Base-by-base conservation (phyloP, 1,140 invertebrate species). In the Ceratitis capitata region DNA sequence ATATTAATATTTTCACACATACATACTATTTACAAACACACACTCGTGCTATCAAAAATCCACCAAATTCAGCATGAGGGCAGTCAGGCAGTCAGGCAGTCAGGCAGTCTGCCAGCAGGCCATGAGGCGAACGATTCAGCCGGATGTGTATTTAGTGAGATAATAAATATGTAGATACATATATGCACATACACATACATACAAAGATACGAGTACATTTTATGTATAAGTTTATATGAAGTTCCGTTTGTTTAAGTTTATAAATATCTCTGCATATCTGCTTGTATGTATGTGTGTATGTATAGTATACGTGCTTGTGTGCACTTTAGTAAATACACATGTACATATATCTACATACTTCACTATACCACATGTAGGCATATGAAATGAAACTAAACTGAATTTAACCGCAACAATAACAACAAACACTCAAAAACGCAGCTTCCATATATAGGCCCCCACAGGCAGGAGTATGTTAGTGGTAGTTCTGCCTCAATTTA, bases 101-200 rank as follows among this genome's bases (percentile, higher is more conserved):
- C 61, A 39, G 61, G 32, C 61, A 69, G 61, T 69, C 61, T 69
- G 32, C 61, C 32, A 39, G 61, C 58, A 26, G 14, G 58, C 29
- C 23, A 61, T 7, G 10, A 29, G n/a, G 29, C 61, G 29, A 16
- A 19, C 61, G 32, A 69, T 19, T 32, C 16, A 69, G 32, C 61
- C 61, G 61, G 61, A 69, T 69, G 61, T 69, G 32, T 69, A 35
- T 32, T 69, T 69, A 69, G 61, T 39, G 14, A 69, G 61, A 69
- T 69, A 69, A 32, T 69, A 69, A 35, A 69, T 69, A 69, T 69
- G 16, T 69, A 35, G 4, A 0, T 53, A 53, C 51, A 53, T 16
- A 35, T 64, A 3, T 64, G 26, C 26, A 16, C 1, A 16, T 69
- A 14, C 14, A 53, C 16, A 53, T 53, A 16, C 51, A 53, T 53